A percentile compares a stretch with the other conserved stretches of the same genome.
Evolutionary conservation across 2,797 vertebrate genomes (phyloP).

Genomic region (Podarcis siculus): DNA sequence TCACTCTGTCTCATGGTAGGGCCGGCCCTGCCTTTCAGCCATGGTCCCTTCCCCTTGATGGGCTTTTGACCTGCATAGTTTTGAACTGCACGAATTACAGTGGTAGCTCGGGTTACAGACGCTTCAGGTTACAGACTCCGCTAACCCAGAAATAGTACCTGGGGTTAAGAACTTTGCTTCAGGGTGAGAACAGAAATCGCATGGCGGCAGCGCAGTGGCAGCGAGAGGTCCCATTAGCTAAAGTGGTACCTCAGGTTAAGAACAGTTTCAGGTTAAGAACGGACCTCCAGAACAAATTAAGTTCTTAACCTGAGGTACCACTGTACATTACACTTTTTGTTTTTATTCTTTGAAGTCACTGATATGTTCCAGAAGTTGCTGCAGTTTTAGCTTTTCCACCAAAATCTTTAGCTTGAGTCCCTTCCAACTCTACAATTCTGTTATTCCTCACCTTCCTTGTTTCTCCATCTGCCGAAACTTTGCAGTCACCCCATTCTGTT

Average conservation of each 20-base stretch:
- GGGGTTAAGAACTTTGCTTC: too few relatives aligned
- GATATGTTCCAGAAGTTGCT: conserved; percentile 28
- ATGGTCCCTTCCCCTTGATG: neutral
- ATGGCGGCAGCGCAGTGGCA: too few relatives aligned
- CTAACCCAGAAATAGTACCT: too few relatives aligned
- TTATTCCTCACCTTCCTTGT: neutral
- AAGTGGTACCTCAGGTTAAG: too few relatives aligned
- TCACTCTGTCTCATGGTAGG: neutral
- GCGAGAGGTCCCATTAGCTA: too few relatives aligned
- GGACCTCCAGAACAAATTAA: too few relatives aligned
- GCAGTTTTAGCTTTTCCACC: neutral
- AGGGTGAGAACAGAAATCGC: too few relatives aligned
- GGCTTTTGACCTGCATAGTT: conserved; percentile 53
- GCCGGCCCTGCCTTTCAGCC: neutral
- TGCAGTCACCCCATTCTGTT: conserved; percentile 46
- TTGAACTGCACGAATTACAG: conserved; percentile 33
- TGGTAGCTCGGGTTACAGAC: too few relatives aligned
- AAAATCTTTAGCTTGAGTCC: neutral
- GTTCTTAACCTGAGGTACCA: too few relatives aligned
- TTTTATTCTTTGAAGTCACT: conserved; percentile 47
- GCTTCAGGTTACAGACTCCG: too few relatives aligned
- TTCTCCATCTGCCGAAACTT: neutral
- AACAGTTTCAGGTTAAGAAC: too few relatives aligned
- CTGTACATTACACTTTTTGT: conserved; percentile 39
- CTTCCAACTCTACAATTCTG: too few relatives aligned